Evolutionary conservation across 2,888 invertebrate species (phyloP).

Genomic region (Steinernema hermaphroditum): DNA sequence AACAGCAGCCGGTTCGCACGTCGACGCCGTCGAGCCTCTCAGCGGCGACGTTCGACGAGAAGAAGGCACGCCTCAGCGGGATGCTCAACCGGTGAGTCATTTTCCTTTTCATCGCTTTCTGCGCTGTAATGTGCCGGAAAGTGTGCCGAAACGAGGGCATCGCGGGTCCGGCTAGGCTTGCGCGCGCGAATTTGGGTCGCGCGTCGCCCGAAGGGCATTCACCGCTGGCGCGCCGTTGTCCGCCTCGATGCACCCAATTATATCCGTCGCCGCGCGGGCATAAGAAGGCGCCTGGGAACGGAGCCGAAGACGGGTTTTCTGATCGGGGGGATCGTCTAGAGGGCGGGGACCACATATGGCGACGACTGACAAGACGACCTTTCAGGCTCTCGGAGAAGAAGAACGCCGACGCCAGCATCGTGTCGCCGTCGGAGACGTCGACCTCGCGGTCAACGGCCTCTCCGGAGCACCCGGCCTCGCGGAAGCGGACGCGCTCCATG

Average conservation of each 20-base stretch:
- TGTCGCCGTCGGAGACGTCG: not conserved
- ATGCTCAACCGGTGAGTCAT: constrained; percentile 46
- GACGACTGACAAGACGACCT: not conserved
- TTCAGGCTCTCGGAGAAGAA: constrained; percentile 13
- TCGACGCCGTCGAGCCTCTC: constrained; percentile 9
- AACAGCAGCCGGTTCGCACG: constrained; percentile 26
- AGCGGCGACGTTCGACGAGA: constrained; percentile 27
- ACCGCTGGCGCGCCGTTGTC: constrained; percentile 29
- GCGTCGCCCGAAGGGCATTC: constrained; percentile 28
- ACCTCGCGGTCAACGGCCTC: not conserved
- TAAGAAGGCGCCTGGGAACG: not conserved
- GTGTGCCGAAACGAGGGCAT: constrained; percentile 25
- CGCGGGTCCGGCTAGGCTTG: constrained; percentile 17
- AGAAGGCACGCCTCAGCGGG: constrained; percentile 41
- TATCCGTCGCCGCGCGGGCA: constrained; percentile 17
- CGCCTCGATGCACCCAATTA: constrained; percentile 28
- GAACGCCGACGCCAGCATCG: not conserved
- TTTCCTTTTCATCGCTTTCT: not conserved
- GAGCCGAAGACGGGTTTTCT: constrained; percentile 17
- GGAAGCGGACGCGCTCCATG: constrained; percentile 9
- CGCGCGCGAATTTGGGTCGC: constrained; percentile 27
- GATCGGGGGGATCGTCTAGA: constrained; percentile 28
- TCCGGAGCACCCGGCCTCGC: not conserved
- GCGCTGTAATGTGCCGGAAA: constrained; percentile 30
- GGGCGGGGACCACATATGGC: no score